Evolutionary conservation across 2,797 vertebrate genomes (phyloP), one percentile per base, ranked within the genome.

Genomic region (Benthosema pterotum): DNA sequence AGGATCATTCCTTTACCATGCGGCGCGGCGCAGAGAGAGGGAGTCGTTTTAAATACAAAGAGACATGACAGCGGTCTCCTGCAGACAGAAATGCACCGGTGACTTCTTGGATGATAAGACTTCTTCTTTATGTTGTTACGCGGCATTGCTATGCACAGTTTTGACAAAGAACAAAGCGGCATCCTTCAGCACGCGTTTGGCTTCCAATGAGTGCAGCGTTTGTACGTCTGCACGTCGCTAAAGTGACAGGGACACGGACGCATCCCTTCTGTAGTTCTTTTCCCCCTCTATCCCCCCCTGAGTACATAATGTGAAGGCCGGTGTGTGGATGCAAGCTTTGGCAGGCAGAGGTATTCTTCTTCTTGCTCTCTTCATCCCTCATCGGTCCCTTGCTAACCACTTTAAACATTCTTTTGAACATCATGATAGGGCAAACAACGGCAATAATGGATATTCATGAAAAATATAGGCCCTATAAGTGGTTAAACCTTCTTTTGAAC

Each of bases 21-120:
- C 32, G 87, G 85, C 86, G 83, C 88, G 89, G 85, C 80, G 2
- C 74, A 87, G 79, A 74, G 74, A 83, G 82, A 3, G 85, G 85
- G 84, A 89, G 83, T 86, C 78, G 85, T 89, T 89, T 88, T 42
- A 71, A 72, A 86, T 87, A 90, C 87, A 91, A 83, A 85, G 83
- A 85, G 73, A 68, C 63, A 66, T 65, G 69, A 87, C 84, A 82
- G 19, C 32, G 82, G 73, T 84, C 79, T 81, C 77, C 61, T 63
- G 60, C 74, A 56, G 71, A 68, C 77, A 76, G 76, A 83, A 86
- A 86, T 84, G 87, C 88, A 87, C 80, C 80, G 86, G 83, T 83
- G 87, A 87, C 87, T 87, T 79, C 87, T 87, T 79, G 77, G 74
- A 87, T 85, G 87, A 88, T 83, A 88, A 75, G 72, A 81, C 73